Evolutionary conservation across 2,113 vertebrate species (phyloP), one percentile per base, ranked within the genome.

Genomic region (Forbesichthys papilliferus): DNA sequence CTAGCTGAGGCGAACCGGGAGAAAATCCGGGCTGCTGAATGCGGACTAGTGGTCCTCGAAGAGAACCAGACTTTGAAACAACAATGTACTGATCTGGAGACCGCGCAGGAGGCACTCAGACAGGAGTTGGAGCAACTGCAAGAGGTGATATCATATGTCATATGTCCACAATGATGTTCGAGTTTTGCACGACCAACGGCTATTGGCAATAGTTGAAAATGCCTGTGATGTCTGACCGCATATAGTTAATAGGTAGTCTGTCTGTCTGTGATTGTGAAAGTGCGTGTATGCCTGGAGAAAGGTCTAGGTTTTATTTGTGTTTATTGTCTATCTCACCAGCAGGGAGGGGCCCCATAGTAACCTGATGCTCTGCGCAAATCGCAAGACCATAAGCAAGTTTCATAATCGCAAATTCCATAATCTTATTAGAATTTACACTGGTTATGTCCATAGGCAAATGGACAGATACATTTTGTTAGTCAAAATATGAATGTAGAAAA

Each of bases 11-110:
- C 96, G 9, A 99, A 95, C 89, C 95, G 95, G 53, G 96, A 99
- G 91, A 99, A 99, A 91, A 92, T 97, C 82, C 95, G 96, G 66
- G 97, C 96, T 68, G 97, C 96, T n/a, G 97, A 99, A 85, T 98
- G 97, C 36, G 97, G 97, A 65, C 92, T 99, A 86, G 97, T 93
- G 89, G 96, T 99, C 10, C 91, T 99, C 91, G 97, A 98, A 77
- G 97, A 99, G 89, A 98, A 98, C 92, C 96, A 98, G 87, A 93
- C 93, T 57, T 88, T 98, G 71, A 98, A 98, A 81, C 96, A 98
- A 92, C 96, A 96, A 77, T 97, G 95, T 70, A 92, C 95, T 36
- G 96, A 98, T 11, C 93, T 98, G 86, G 96, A 99, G 90, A 92
- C 94, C 51, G 95, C 96, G 68, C 95, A 95, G 82, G 96, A 99